phyloP scores from a whole-genome alignment of 2,888 invertebrate genomes.

The Endomychus coccineus region DNA sequence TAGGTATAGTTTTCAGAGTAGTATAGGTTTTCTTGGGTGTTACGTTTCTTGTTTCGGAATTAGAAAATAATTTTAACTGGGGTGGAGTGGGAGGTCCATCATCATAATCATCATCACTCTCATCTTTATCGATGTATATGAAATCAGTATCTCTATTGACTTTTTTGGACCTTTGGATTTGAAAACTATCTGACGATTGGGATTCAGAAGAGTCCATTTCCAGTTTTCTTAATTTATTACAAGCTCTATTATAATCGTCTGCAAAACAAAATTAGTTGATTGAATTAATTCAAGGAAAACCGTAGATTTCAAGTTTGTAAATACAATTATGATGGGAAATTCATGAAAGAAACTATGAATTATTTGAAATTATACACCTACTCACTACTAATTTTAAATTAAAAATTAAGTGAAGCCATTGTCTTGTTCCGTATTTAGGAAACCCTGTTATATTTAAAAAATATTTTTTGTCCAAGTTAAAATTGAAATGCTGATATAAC shows the following conservation, averaged over 20 bases:
- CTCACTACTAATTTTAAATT: too few species aligned
- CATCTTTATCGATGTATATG: conserved; percentile 1
- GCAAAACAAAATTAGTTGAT: neutral
- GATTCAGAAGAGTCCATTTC: neutral
- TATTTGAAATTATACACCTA: too few species aligned
- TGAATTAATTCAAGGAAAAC: too few species aligned
- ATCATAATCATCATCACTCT: neutral
- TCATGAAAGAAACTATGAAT: too few species aligned
- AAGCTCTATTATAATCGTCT: conserved; percentile 1
- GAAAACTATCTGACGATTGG: neutral
- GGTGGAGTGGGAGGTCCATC: neutral
- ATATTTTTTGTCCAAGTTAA: too few species aligned
- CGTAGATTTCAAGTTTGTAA: too few species aligned
- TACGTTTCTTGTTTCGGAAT: too few species aligned
- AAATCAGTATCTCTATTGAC: neutral
- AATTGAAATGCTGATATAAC: neutral
- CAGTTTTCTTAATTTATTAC: neutral
- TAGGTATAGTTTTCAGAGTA: neutral
- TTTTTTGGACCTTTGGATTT: neutral
- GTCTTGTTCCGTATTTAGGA: too few species aligned
- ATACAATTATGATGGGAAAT: too few species aligned
- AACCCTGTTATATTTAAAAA: too few species aligned
- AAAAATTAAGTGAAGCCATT: too few species aligned
- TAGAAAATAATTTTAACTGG: neutral
- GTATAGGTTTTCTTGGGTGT: conserved; percentile 1